phyloP scores from a whole-genome alignment of 2,113 vertebrate species.

The Gymnocephalus cernua region DNA sequence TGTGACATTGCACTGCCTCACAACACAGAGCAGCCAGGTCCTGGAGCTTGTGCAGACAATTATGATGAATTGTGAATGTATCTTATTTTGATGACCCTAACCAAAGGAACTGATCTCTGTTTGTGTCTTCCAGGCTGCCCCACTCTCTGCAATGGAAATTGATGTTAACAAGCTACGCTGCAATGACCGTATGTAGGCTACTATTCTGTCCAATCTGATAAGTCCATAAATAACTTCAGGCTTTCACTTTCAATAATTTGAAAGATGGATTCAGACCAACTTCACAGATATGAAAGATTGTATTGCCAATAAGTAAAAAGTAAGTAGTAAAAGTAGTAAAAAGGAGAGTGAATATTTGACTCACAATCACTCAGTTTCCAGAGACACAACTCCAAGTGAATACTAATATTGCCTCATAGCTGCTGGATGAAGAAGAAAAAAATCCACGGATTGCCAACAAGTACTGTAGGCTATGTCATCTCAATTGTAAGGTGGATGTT shows the following conservation, averaged over 20 bases:
- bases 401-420: neutral
- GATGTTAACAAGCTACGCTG: neutral
- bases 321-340: too few relatives aligned
- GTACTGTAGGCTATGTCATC: too few relatives aligned
- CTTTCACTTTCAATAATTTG: neutral
- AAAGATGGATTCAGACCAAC: neutral
- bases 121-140: constrained; percentile 24
- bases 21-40: too few relatives aligned
- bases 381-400: neutral
- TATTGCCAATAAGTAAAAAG: neutral
- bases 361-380: too few relatives aligned
- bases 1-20: neutral
- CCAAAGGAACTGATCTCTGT: neutral
- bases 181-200: neutral
- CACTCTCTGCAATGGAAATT: constrained; percentile 27
- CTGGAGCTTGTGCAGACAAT: too few relatives aligned
- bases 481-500: too few relatives aligned
- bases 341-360: too few relatives aligned
- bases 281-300: neutral
- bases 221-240: neutral
- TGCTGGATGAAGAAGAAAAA: too few relatives aligned
- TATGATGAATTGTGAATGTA: neutral
- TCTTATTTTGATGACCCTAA: neutral
- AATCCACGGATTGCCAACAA: too few relatives aligned
- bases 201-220: neutral